These are phyloP conservation scores for Arrhamphus sclerolepis DNA, from an alignment of 2,797 vertebrate species.

Conservation along the genomic window DNA sequence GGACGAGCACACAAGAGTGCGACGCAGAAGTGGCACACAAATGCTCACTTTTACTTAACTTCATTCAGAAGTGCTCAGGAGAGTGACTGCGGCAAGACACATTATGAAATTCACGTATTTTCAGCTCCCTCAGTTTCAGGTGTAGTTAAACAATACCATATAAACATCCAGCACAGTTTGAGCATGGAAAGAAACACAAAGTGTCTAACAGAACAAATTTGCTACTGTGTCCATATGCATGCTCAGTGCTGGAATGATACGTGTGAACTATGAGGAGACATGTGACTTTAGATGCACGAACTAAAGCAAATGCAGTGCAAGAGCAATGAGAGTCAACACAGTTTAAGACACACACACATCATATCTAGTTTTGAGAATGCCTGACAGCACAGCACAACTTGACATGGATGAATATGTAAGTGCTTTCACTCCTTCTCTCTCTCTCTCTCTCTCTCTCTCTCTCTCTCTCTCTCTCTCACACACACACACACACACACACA, in stretches of 20 bases:
- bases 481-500: conserved; percentile 52
- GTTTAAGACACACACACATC: conserved; percentile 33
- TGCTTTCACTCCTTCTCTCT: conserved; percentile 33
- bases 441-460: too few species aligned
- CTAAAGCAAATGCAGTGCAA: conserved; percentile 25
- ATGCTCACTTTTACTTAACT: conserved; percentile 52
- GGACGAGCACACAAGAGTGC: conserved; percentile 56
- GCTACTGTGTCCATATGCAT: neutral
- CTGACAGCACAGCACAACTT: conserved; percentile 59
- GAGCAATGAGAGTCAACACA: conserved; percentile 39
- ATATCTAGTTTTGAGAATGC: conserved; percentile 52
- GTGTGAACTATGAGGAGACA: conserved; percentile 16
- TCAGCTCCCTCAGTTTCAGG: conserved; percentile 25
- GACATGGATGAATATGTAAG: conserved; percentile 64
- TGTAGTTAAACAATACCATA: conserved; percentile 7
- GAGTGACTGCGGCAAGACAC: conserved; percentile 37
- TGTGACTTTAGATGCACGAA: conserved; percentile 23
- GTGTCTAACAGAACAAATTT: conserved; percentile 3
- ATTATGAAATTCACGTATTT: conserved; percentile 33
- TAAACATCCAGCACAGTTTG: conserved; percentile 10
- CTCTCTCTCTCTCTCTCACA: conserved; percentile 23
- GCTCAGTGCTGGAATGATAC: conserved; percentile 1
- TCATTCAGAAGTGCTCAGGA: conserved; percentile 34
- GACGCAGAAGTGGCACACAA: conserved; percentile 44
- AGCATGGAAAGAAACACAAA: conserved; percentile 5